These are phyloP conservation scores for Anthophora plumipes DNA, from an alignment of 2,888 invertebrate species.

Conservation along the genomic window DNA sequence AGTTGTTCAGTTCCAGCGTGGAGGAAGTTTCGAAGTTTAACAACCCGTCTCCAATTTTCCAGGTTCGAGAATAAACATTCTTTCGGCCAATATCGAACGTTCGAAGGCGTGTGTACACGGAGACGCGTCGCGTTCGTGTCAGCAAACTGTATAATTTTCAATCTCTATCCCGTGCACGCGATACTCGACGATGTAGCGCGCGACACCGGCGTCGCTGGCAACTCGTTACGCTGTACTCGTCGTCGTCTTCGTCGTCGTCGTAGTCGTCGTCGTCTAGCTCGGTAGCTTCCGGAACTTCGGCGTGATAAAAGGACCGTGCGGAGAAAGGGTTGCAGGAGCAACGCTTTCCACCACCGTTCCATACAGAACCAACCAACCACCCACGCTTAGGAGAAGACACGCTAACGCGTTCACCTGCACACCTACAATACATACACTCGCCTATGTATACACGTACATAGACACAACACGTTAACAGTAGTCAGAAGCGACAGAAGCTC, in stretches of 20 bases:
- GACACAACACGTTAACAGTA: too few relatives aligned
- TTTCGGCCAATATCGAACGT: not conserved
- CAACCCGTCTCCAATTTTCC: not conserved
- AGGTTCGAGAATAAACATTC: not conserved
- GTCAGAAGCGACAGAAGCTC: constrained; percentile 13
- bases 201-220: constrained; percentile 49
- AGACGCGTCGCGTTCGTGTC: constrained; percentile 25
- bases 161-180: constrained; percentile 48
- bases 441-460: not conserved
- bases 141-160: constrained; percentile 57
- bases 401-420: not conserved
- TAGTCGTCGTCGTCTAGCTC: constrained; percentile 41
- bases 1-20: too few relatives aligned
- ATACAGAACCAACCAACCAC: constrained; percentile 13
- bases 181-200: constrained; percentile 32
- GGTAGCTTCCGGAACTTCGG: constrained; percentile 51
- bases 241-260: constrained; percentile 39
- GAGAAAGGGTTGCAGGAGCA: constrained; percentile 50
- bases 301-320: constrained; percentile 56
- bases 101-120: not conserved
- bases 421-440: not conserved
- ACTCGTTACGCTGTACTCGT: constrained; percentile 55
- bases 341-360: constrained; percentile 35
- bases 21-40: not conserved
- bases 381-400: constrained; percentile 1